Base-by-base conservation (phyloP, 2,113 vertebrate species). In the Periophthalmus modestus region DNA sequence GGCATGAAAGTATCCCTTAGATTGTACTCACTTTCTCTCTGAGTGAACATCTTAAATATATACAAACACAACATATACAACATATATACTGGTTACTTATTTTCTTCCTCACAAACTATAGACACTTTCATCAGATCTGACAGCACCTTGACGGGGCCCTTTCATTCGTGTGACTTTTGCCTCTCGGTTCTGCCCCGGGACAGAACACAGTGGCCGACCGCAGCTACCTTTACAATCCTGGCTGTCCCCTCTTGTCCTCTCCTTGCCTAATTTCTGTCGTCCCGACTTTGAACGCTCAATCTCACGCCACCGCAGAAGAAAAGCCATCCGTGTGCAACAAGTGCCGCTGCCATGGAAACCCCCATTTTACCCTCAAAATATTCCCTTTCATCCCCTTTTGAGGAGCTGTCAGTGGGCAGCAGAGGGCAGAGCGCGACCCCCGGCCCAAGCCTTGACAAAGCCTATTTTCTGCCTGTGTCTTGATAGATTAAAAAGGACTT, bases 401-500 rank as follows among this genome's bases (percentile, higher is more conserved):
- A 98, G 94, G 93, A 95, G 94, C 96, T 99, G 98, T 98, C 97
- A 98, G 92, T 81, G 91, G 90, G 93, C 95, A 91, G 92, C 94
- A 95, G 91, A 93, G 95, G 57, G 95, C 95, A 94, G 95, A 96
- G 95, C 96, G 96, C 91, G 95, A 96, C 95, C 97, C 95, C 87
- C 73, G 94, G 94, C 94, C 94, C 87, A 36, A 89, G 95, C 94
- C 97, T 95, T 97, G 97, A 99, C 97, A 96, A 96, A 98, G 96
- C 96, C 96, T 95, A 98, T 98, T 98, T 98, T 98, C 96, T 98
- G 96, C 95, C 95, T 94, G 93, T 95, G 94, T 94, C 94, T 97
- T 99, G 98, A 99, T 98, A 98, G 98, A 99, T 99, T 98, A 97
- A 98, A 98, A 97, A 90, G 76, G 85, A 98, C 96, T 97, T 98